Evolutionary conservation across 2,888 invertebrate species (phyloP), one percentile per base, ranked within the genome.

Genomic region (Cryptocephalus primarius): DNA sequence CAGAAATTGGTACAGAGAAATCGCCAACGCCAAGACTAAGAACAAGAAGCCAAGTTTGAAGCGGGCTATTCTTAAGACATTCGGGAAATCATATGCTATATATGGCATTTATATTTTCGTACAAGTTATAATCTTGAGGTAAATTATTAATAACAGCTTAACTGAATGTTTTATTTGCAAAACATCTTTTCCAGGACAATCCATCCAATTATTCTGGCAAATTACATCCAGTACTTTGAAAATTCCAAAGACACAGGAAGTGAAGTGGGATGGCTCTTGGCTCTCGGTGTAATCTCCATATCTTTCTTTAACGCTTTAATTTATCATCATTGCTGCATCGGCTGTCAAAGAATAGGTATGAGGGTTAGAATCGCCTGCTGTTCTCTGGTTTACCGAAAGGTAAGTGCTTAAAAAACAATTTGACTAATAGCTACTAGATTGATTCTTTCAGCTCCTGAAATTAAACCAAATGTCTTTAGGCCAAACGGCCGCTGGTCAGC

Each of bases 381-480:
- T 60, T 84, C 87, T 0, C 66, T 91, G 10, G 66, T 90, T 51
- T 89, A 87, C 64, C 77, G 86, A 72, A 90, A 90, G 78, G 88
- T 87, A 68, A 49, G 43, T 44, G 10, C 9, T 10, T 36, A 36
- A 11, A 11, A 36, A 4, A 4, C 2, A 2, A 36, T 6, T 36
- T 36, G 6, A 12, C 22, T 11, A 6, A 36, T 36, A 11, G 11
- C 36, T 11, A 36, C 36, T 36, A 11, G 3, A 36, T 6, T 6
- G 12, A 36, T 4, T 36, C 12, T 36, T 36, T 36, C 52, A 76
- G 75, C 73, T 83, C 2, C 66, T 85, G 40, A 72, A 74, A 49
- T 68, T 86, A 33, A 83, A 81, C 59, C 77, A 77, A 60, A 74
- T 75, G 1, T 83, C 91, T 0, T 66, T 91, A 36, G 83, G 85